Conservation (phyloP, 2,888 invertebrate genomes). For the Hydroisotoma schaefferi region DNA sequence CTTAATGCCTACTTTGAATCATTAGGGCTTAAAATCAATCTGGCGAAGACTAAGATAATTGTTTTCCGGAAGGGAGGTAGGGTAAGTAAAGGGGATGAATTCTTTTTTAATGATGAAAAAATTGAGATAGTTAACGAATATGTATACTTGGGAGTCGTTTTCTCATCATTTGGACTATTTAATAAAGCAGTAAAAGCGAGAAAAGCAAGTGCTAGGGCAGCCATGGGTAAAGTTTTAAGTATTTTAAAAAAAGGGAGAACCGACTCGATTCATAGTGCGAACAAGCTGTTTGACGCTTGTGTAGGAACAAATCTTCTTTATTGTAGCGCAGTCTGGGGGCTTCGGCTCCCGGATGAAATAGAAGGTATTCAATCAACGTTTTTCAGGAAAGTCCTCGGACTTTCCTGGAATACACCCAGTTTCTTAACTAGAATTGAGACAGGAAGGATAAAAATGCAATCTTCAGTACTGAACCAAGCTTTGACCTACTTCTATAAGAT, state of each 20-base stretch:
- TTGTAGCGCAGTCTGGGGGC: neutral
- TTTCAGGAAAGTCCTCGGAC: neutral
- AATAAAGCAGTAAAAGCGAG: neutral
- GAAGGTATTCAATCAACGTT: neutral
- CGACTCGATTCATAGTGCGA: neutral
- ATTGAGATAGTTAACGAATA: constrained; percentile 21
- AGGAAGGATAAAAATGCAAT: neutral
- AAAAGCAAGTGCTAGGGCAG: neutral
- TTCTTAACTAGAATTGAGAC: neutral
- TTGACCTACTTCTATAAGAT: neutral
- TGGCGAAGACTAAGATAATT: constrained; percentile 31
- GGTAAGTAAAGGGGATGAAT: neutral
- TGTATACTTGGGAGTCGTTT: constrained; percentile 23
- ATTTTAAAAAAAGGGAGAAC: neutral
- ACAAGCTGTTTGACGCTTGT: neutral
- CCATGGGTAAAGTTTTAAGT: neutral
- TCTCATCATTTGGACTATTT: constrained; percentile 1
- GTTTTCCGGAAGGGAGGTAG: constrained; percentile 25
- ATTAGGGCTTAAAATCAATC: constrained; percentile 14
- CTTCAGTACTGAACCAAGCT: neutral
- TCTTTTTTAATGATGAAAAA: constrained; percentile 9
- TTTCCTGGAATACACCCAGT: neutral
- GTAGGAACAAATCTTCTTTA: neutral
- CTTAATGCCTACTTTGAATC: constrained; percentile 14
- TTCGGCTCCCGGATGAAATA: neutral